Evolutionary conservation across 2,113 vertebrate species (phyloP), one percentile per base, ranked within the genome.

Genomic region (Isichthys henryi): DNA sequence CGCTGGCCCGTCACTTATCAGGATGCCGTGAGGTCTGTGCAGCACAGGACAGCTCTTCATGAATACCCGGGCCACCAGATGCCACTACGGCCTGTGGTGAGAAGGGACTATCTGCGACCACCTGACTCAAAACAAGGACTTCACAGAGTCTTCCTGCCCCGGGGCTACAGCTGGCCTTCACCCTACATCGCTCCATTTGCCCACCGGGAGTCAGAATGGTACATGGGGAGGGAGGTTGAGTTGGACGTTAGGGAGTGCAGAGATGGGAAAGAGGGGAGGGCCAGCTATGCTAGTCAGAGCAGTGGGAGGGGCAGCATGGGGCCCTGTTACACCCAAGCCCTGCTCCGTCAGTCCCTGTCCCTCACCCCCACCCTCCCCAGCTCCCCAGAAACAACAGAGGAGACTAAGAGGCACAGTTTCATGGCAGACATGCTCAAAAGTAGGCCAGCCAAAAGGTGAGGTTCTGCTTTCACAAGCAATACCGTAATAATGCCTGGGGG

Each of bases 241-340:
- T 23, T 90, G 0, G 95, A 95, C 83, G 82, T 58, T 19, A 90
- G 91, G 46, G 93, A 94, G 43, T 88, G 88, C 87, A 91, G 85
- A 43, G 94, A 93, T 43, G 94, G 93, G 3, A 92, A 88, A 50
- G 95, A 93, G 49, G 94, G 93, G 3, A 92, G 95, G 91, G 90
- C 95, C 89, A 96, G 96, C 89, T 96, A 95, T 66, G 95, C 96
- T 90, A 96, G 95, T 90, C 96, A 96, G 93, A 96, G 96, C 93
- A 96, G 95, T 5, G 96, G 96, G 1, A 93, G 96, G 85, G 96
- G 96, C 0, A 96, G 96, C 10, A 94, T 95, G 56, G 93, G 92
- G n/a, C 90, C 90, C 27, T 49, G 87, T 31, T 93, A 91, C 90
- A 88, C 91, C 15, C 91, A 90, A 3, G 94, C 94, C 31, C 92